Evolutionary conservation across 2,113 vertebrate species (phyloP).

Genomic region (Athene cunicularia): DNA sequence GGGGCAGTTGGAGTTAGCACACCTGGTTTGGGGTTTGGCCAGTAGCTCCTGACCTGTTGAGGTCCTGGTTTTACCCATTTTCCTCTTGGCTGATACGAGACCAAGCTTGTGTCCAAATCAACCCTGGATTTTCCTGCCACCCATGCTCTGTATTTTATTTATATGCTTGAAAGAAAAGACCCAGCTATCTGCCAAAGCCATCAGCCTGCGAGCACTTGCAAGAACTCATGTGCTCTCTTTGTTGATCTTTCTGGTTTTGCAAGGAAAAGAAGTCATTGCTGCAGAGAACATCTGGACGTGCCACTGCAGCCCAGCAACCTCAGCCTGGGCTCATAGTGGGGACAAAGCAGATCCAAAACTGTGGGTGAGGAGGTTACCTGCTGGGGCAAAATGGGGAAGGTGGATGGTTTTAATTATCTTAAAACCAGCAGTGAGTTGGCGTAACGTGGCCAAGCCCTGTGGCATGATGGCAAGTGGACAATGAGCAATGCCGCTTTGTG

Average conservation of each 20-base stretch:
- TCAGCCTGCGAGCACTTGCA: neutral
- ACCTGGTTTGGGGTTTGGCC: neutral
- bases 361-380: neutral
- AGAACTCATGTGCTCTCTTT: neutral
- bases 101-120: neutral
- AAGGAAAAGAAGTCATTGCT: neutral
- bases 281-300: neutral
- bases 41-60: neutral
- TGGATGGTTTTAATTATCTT: neutral
- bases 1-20: accelerated
- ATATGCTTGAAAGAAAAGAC: neutral
- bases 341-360: neutral
- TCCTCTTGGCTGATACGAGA: neutral
- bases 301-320: neutral
- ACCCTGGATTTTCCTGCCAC: neutral
- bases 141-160: neutral
- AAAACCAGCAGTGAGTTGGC: neutral
- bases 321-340: neutral
- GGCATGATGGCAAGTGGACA: neutral
- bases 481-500: accelerated
- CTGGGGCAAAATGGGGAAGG: neutral
- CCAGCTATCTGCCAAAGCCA: neutral
- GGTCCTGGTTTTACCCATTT: neutral
- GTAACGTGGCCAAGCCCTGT: neutral
- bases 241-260: neutral